Evolutionary conservation across 1,140 invertebrate species (phyloP), one percentile per base, ranked within the genome.

Genomic region (Micrasema minimum): DNA sequence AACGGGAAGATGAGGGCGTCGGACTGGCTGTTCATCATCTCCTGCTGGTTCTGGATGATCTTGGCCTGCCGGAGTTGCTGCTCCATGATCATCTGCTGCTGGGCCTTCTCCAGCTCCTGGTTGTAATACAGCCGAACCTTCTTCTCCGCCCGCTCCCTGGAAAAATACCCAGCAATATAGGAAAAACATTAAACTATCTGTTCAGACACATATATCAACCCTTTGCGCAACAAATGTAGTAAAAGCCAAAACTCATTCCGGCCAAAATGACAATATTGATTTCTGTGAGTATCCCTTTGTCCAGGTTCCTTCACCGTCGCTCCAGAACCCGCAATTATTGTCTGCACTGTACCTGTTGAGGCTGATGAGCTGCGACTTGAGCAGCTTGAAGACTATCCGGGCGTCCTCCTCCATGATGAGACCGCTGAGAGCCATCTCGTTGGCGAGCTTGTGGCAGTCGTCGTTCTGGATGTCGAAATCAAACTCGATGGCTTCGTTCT

Each of bases 401-500:
- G 93, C 91, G 81, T 99, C 96, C 79, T 96, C 95, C 79, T 96
- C 94, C 69, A 93, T 90, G 75, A 96, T 94, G 69, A 96, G 90
- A 55, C 93, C 93, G 10, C 93, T 92, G 78, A 94, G 94, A 22
- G 92, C 93, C 97, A 99, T 98, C 83, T 98, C 97, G 78, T 93
- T 90, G 50, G 96, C 96, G 67, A 99, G 94, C 79, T 96, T 93
- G 78, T 99, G 96, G 71, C 95, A 93, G 79, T 96, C 93, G 81
- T 99, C 98, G 64, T 87, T 88, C 74, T 91, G 90, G 72, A 99
- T 92, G 82, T 99, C 95, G 86, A 98, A 99, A 74, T 98, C 96
- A 87, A 99, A 99, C 83, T 99, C 96, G 77, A 99, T 98, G 7
- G 97, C 98, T 85, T 99, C 98, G 84, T 99, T 99, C 83, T 99